phyloP scores from a whole-genome alignment of 2,888 invertebrate genomes.

The Drosophila macrospina region DNA sequence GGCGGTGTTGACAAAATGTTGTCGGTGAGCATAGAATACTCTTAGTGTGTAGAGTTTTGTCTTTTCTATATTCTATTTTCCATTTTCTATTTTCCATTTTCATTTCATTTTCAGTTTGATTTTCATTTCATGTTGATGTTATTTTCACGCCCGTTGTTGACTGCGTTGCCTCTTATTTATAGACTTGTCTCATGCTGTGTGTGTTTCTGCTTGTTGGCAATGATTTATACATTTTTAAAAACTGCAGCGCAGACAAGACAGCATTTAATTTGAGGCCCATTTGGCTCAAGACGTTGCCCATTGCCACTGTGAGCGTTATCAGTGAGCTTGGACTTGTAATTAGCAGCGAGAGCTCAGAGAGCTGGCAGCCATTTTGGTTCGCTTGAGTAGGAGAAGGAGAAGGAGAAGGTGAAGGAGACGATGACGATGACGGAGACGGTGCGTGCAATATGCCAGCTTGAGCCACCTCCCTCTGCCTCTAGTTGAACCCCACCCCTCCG shows the following conservation, averaged over 20 bases:
- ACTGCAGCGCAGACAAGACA: conserved; percentile 55
- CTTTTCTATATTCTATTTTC: conserved; percentile 45
- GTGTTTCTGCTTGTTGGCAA: conserved; percentile 58
- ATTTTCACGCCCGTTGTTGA: conserved; percentile 67
- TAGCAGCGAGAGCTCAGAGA: conserved; percentile 28
- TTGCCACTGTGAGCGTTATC: conserved; percentile 42
- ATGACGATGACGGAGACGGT: conserved; percentile 12
- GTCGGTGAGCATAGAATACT: conserved; percentile 15
- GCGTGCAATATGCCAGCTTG: conserved; percentile 69
- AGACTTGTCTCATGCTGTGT: conserved; percentile 85
- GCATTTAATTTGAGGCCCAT: conserved; percentile 5
- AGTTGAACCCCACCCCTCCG: not conserved
- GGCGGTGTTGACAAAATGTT: conserved; percentile 63
- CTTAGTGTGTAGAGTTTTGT: conserved; percentile 12
- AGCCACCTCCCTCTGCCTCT: conserved; percentile 20
- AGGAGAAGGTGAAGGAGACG: not conserved
- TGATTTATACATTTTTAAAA: conserved; percentile 85
- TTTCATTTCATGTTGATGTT: conserved; percentile 43
- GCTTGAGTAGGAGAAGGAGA: no score
- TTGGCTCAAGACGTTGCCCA: conserved; percentile 1
- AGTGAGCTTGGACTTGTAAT: conserved; percentile 44
- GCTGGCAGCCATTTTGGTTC: conserved; percentile 55
- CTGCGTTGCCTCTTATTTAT: conserved; percentile 73
- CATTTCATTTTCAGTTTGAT: conserved; percentile 35
- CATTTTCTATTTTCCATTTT: conserved; percentile 38